Percentiles rank a stretch among this genome's conserved stretches.
These are phyloP conservation scores for Neopipo cinnamomea DNA, from an alignment of 2,113 vertebrate species.

Conservation along the genomic window DNA sequence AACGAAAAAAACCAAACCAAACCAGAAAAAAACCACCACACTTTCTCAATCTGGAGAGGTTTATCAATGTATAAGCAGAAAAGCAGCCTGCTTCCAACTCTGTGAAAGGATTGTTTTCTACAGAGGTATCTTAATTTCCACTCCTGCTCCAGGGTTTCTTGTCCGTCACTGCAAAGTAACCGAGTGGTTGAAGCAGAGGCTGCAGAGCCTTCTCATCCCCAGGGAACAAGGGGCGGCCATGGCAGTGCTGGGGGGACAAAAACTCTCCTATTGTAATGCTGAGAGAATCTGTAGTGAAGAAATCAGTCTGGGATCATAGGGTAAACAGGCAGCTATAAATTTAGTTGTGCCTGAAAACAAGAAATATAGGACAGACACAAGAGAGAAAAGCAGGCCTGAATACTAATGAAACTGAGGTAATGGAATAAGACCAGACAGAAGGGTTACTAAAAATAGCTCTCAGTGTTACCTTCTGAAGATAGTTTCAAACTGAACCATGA, in stretches of 20 bases:
- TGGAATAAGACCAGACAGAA: neutral
- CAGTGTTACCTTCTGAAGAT: neutral
- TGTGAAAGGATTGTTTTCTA: neutral
- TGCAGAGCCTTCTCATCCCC: neutral
- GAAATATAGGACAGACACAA: neutral
- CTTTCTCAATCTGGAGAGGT: neutral
- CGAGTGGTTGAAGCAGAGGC: neutral
- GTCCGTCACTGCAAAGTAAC: neutral
- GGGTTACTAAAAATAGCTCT: neutral
- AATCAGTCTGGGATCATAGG: neutral
- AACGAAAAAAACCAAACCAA: no score
- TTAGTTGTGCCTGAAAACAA: neutral
- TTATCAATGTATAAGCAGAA: neutral
- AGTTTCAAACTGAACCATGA: neutral
- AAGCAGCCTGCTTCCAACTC: neutral
- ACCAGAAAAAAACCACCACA: no score
- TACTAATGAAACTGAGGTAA: neutral
- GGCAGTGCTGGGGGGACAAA: neutral
- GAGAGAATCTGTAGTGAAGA: neutral
- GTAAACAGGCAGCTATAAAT: neutral
- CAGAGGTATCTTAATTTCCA: neutral
- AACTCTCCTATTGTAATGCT: neutral
- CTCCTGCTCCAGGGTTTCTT: neutral
- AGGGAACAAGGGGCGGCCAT: neutral
- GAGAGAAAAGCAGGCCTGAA: neutral